A percentile compares a stretch with the other conserved stretches of the same genome.
Conservation (phyloP, 1,140 invertebrate species). For the Drosophila sucinea region DNA sequence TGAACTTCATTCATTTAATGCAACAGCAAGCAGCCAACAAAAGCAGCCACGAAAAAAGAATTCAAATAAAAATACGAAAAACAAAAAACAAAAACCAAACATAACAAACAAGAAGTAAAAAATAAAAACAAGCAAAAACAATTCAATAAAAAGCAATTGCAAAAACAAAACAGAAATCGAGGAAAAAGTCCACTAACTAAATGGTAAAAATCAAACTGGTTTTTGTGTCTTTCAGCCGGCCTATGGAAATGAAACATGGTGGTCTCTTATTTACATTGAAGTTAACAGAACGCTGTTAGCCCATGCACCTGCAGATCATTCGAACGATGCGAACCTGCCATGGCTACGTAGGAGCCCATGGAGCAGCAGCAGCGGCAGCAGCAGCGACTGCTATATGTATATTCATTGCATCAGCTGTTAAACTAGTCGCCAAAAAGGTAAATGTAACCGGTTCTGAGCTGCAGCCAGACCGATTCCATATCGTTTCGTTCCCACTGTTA, state of each 20-base stretch:
- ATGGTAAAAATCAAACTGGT: slow-evolving; percentile 46
- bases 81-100: not conserved
- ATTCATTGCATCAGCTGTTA: slow-evolving; percentile 52
- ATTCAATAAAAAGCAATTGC: slow-evolving; percentile 11
- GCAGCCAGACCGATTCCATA: slow-evolving; percentile 11
- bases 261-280: slow-evolving; percentile 62
- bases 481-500: slow-evolving; percentile 18
- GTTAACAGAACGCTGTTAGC: slow-evolving; percentile 68
- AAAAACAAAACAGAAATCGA: slow-evolving; percentile 17
- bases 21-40: slow-evolving; percentile 46
- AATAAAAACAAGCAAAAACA: slow-evolving; percentile 18
- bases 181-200: slow-evolving; percentile 45
- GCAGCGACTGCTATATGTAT: not conserved
- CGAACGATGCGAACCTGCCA: slow-evolving; percentile 29
- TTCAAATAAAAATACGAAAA: slow-evolving; percentile 46
- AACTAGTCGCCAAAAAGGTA: slow-evolving; percentile 52
- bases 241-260: slow-evolving; percentile 72
- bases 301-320: slow-evolving; percentile 67
- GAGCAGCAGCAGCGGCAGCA: too few relatives aligned
- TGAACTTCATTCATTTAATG: slow-evolving; percentile 77
- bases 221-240: slow-evolving; percentile 33
- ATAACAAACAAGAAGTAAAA: slow-evolving; percentile 10
- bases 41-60: slow-evolving; percentile 24
- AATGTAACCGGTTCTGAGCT: slow-evolving; percentile 24
- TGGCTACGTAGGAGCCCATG: slow-evolving; percentile 4